Evolutionary conservation across 2,797 vertebrate species (phyloP).

Genomic region (Lophotriccus pileatus): DNA sequence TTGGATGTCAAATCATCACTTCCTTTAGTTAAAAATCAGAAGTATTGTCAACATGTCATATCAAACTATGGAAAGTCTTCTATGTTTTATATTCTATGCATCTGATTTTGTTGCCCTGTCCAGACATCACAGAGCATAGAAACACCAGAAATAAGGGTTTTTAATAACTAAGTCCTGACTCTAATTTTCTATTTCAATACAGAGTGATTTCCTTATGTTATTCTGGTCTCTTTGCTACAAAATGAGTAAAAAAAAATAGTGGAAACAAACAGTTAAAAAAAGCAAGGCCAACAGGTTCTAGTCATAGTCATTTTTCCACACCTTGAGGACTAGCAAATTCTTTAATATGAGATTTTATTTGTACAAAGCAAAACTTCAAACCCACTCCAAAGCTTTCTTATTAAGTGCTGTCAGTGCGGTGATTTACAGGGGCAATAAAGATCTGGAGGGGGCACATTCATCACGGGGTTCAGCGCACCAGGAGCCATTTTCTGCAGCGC

Average conservation of each 20-base stretch:
- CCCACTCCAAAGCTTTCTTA: constrained; percentile 84
- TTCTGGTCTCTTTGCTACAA: not conserved
- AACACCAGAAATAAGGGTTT: not conserved
- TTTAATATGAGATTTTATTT: constrained; percentile 82
- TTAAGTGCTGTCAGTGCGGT: constrained; percentile 83
- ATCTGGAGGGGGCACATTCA: constrained; percentile 83
- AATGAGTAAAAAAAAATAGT: not conserved
- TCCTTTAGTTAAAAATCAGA: constrained; percentile 22
- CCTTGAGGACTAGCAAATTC: constrained; percentile 81
- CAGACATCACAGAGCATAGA: not conserved
- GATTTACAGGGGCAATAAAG: constrained; percentile 87
- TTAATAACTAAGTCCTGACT: not conserved
- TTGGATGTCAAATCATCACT: not conserved
- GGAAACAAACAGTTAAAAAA: constrained; percentile 68
- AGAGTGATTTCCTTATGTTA: not conserved
- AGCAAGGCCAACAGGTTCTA: constrained; percentile 54
- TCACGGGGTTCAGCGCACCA: constrained; percentile 80
- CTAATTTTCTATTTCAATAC: not conserved
- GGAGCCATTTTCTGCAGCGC: constrained; percentile 80
- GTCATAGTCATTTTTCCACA: constrained; percentile 72
- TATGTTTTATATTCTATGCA: not conserved
- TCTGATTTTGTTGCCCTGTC: constrained; percentile 7
- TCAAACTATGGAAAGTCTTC: not conserved
- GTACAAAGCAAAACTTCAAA: constrained; percentile 84
- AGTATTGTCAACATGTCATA: not conserved